Conservation (phyloP, 2,797 vertebrate species). For the Intellagama lesueurii region DNA sequence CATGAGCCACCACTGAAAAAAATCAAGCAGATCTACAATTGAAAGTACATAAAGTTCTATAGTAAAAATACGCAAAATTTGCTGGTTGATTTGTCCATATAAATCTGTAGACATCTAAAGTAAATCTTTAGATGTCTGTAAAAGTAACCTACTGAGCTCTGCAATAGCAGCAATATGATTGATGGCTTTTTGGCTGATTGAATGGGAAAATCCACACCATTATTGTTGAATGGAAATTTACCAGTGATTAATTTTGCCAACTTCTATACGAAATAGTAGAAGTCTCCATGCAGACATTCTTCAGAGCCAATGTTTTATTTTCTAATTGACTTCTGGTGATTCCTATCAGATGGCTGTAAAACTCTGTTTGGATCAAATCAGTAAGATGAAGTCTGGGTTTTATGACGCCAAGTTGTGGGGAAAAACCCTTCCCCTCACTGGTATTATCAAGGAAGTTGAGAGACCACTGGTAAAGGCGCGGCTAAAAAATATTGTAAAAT, state of each 20-base stretch:
- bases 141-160: background rate
- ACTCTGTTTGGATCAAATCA: background rate
- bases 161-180: background rate
- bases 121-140: background rate
- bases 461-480: no score
- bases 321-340: background rate
- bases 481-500: no score
- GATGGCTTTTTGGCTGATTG: background rate
- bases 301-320: background rate
- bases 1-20: background rate
- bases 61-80: background rate
- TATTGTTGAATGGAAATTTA: background rate
- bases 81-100: background rate
- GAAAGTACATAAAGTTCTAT: background rate
- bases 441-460: constrained; percentile 13
- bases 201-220: background rate
- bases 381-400: background rate
- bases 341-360: constrained; percentile 11
- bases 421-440: background rate
- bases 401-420: background rate
- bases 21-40: no score
- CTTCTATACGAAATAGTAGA: background rate
- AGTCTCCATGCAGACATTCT: background rate
- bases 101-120: background rate
- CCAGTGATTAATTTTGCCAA: background rate